Evolutionary conservation across 1,140 invertebrate genomes (phyloP), one percentile per base, ranked within the genome.

Genomic region (Drosophila asahinai): DNA sequence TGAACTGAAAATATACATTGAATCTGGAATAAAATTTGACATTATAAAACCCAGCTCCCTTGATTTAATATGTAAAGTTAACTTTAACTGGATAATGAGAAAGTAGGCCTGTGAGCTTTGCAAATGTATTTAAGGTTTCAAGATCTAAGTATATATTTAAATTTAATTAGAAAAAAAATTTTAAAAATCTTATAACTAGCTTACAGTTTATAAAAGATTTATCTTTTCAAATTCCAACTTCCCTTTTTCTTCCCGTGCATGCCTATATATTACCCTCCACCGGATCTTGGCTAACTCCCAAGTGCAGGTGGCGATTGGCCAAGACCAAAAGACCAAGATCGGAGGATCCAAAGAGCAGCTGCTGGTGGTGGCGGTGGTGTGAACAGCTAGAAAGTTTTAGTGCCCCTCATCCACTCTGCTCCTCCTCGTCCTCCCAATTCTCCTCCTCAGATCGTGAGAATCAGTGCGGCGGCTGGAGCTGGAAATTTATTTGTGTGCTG

Each of bases 321-420:
- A 60, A 78, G 63, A 63, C 65, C 52, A 42, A 58, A 64, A 71
- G 74, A 70, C 77, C 70, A 65, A 68, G 33, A 72, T 40, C 66
- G 5, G 27, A 22, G 25, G 67, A 54, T 68, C 67, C 48, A 45
- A 19, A 22, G 70, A 73, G 25, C 83, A 68, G 70, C 83, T 77
- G 83, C 80, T 71, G 84, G 81, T 89, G 83, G 78, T 80, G 83
- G 78, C 77, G 83, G 84, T 71, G 84, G 84, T 87, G 83, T 84
- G 84, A 89, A 89, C 84, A 87, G 86, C 83, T 87, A 89, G 83
- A 87, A 87, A 87, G 83, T 86, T 86, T 83, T 81, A 71, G 63
- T 80, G 75, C 81, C 63, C 60, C 61, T 6, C 40, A 9, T n/a
- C 12, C 27, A 7, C 19, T 7, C n/a, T 38, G 12, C 40, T 12